Conservation (phyloP, 2,888 invertebrate genomes). For the Dexiosoma caninum region DNA sequence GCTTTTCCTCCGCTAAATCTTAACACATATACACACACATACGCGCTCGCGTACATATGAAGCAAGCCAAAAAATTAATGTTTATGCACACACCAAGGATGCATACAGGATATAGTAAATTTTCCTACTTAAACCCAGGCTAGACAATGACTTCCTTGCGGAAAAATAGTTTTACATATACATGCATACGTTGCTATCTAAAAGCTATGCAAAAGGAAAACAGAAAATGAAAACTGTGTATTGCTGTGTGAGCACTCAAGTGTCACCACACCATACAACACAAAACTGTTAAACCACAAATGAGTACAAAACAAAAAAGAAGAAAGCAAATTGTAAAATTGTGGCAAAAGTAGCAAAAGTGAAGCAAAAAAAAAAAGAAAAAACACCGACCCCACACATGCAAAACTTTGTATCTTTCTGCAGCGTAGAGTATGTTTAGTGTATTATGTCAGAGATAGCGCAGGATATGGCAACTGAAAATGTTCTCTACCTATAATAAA, state of each 20-base stretch:
- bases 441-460: constrained; percentile 55
- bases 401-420: constrained; percentile 3
- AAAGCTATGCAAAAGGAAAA: constrained; percentile 1
- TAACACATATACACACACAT: not conserved
- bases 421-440: not conserved
- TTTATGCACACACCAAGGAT: constrained; percentile 33
- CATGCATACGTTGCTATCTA: too few species aligned
- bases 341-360: constrained; percentile 30
- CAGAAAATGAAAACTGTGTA: constrained; percentile 53
- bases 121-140: constrained; percentile 60
- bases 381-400: not conserved
- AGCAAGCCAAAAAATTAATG: not conserved
- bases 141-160: constrained; percentile 62
- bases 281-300: constrained; percentile 65
- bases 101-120: constrained; percentile 63
- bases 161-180: constrained; percentile 53
- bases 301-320: constrained; percentile 62
- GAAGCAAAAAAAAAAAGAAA: not conserved
- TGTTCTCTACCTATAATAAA: not conserved
- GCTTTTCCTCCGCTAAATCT: constrained; percentile 35
- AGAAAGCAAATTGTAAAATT: constrained; percentile 40
- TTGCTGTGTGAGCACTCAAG: constrained; percentile 67
- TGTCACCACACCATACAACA: constrained; percentile 62
- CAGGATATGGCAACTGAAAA: constrained; percentile 47
- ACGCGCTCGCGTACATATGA: not conserved